Conservation (phyloP, 1,140 invertebrate species). For the Penaeus indicus region DNA sequence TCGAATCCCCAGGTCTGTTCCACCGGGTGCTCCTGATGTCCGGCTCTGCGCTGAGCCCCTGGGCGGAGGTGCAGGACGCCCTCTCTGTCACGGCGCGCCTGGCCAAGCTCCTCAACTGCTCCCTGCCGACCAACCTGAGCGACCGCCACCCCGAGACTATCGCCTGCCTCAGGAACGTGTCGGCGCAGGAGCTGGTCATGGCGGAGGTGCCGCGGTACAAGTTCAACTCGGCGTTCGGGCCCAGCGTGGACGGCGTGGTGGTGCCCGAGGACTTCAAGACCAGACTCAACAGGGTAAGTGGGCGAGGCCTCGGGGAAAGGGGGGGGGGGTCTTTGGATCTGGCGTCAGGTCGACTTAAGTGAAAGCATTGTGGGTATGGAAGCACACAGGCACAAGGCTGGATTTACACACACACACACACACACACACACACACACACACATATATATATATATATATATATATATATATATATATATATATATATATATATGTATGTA, state of each 20-base stretch:
- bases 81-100: constrained; percentile 65
- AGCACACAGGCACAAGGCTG: no score
- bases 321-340: background rate
- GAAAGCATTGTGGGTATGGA: no score
- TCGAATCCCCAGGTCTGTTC: constrained; percentile 75
- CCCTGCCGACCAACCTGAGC: constrained; percentile 61
- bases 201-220: constrained; percentile 57
- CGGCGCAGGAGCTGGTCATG: constrained; percentile 53
- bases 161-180: constrained; percentile 62
- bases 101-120: constrained; percentile 65
- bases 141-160: constrained; percentile 64
- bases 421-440: no score
- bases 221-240: constrained; percentile 77
- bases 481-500: no score
- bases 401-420: no score
- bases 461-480: no score
- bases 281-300: constrained; percentile 61
- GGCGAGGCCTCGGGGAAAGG: background rate
- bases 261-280: constrained; percentile 76
- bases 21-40: constrained; percentile 79
- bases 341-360: background rate
- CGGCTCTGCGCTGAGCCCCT: constrained; percentile 77
- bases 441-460: no score
- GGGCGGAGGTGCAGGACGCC: constrained; percentile 72
- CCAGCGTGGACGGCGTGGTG: constrained; percentile 91